Conservation (phyloP, 2,797 vertebrate species). For the Stomatorhinus walkeri region DNA sequence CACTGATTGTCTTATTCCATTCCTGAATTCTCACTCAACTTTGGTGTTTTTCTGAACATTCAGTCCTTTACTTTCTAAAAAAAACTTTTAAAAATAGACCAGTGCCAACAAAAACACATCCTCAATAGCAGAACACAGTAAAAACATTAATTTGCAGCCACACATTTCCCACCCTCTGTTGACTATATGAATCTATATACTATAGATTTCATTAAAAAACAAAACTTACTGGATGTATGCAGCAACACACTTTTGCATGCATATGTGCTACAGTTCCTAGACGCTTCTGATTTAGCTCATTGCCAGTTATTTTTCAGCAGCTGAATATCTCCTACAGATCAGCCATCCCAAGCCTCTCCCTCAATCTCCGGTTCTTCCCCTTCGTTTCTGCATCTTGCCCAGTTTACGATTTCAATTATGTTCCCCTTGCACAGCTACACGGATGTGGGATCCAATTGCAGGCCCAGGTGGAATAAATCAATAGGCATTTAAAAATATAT, state of each 20-base stretch:
- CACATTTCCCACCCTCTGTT: not conserved
- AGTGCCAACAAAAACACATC: not conserved
- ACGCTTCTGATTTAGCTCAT: not conserved
- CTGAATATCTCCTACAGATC: not conserved
- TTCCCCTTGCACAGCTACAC: constrained; percentile 60
- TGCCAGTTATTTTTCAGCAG: not conserved
- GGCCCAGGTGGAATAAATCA: constrained; percentile 70
- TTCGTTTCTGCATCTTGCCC: constrained; percentile 47
- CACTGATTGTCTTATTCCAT: not conserved
- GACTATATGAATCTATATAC: not conserved
- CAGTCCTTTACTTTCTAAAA: not conserved
- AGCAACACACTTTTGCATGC: not conserved
- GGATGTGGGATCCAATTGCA: constrained; percentile 69
- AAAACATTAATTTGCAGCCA: not conserved
- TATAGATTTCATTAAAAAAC: not conserved
- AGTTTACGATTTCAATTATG: constrained; percentile 72
- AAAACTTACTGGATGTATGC: not conserved
- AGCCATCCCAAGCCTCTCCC: not conserved
- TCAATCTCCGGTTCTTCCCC: constrained; percentile 44
- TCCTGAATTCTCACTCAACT: not conserved
- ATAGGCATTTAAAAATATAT: constrained; percentile 53
- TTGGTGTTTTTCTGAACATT: not conserved
- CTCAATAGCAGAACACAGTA: not conserved
- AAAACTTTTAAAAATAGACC: not conserved
- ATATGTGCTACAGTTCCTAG: not conserved